Evolutionary conservation across 2,888 invertebrate species (phyloP).

Genomic region (Drosophila gaucha): DNA sequence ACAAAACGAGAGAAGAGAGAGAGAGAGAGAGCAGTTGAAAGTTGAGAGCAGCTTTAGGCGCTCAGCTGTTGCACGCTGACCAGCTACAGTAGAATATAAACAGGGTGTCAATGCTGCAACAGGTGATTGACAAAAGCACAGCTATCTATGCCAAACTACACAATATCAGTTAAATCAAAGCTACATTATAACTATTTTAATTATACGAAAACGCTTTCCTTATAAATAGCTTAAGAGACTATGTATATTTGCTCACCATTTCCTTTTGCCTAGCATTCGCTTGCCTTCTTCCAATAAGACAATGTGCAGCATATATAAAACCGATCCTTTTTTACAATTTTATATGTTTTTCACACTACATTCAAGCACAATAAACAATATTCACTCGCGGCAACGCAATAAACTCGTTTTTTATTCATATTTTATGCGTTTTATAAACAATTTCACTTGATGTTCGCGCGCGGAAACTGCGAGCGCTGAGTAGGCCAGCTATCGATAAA

Average conservation of each 20-base stretch:
- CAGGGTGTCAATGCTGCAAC: constrained; percentile 12
- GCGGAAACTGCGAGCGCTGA: background rate
- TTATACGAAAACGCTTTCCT: background rate
- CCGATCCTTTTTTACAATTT: background rate
- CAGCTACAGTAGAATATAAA: constrained; percentile 14
- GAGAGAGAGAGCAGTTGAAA: background rate
- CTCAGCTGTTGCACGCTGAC: constrained; percentile 44
- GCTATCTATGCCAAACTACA: too few species aligned
- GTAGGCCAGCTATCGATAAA: constrained; percentile 10
- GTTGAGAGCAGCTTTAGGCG: constrained; percentile 14
- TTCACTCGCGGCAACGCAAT: too few species aligned
- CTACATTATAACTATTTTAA: too few species aligned
- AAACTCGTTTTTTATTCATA: background rate
- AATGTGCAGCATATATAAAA: background rate
- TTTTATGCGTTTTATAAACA: background rate
- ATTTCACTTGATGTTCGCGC: background rate
- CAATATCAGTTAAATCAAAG: background rate
- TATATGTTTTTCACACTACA: background rate
- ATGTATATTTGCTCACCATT: background rate
- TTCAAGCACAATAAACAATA: background rate
- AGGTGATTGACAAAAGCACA: background rate
- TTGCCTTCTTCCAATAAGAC: background rate
- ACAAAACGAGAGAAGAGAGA: constrained; percentile 39
- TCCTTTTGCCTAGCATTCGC: background rate
- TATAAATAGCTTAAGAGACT: too few species aligned